These are phyloP conservation scores for Varanus salvator DNA, from an alignment of 2,113 vertebrate genomes.

Conservation along the genomic window DNA sequence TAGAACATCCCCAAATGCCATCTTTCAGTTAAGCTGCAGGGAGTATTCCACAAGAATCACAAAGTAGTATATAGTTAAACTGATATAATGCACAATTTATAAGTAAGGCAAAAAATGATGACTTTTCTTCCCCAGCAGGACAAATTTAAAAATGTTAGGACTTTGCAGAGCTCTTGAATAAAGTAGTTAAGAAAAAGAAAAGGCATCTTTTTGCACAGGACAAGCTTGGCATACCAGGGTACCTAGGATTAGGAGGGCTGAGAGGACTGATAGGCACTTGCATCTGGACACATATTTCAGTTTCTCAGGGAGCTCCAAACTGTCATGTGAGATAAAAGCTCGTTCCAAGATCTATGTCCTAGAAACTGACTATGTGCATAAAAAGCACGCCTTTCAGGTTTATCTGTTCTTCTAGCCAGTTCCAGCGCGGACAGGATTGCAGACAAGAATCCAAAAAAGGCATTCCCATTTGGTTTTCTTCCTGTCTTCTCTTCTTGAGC, in stretches of 20 bases:
- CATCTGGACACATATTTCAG: neutral
- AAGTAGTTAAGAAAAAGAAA: neutral
- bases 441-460: slow-evolving; percentile 14
- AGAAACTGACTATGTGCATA: neutral
- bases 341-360: neutral
- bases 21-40: neutral
- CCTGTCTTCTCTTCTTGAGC: neutral
- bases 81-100: neutral
- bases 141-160: neutral
- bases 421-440: neutral
- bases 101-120: neutral
- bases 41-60: rapidly evolving
- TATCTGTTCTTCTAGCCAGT: neutral
- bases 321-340: neutral
- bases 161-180: neutral
- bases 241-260: neutral
- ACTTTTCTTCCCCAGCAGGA: rapidly evolving
- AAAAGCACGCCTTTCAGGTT: neutral
- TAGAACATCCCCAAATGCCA: neutral
- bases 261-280: neutral
- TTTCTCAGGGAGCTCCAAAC: neutral
- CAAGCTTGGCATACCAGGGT: rapidly evolving
- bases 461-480: too few relatives aligned
- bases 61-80: neutral
- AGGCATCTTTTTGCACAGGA: too few relatives aligned